Evolutionary conservation across 1,140 invertebrate genomes (phyloP), one percentile per base, ranked within the genome.

Genomic region (Zophobas atratus): DNA sequence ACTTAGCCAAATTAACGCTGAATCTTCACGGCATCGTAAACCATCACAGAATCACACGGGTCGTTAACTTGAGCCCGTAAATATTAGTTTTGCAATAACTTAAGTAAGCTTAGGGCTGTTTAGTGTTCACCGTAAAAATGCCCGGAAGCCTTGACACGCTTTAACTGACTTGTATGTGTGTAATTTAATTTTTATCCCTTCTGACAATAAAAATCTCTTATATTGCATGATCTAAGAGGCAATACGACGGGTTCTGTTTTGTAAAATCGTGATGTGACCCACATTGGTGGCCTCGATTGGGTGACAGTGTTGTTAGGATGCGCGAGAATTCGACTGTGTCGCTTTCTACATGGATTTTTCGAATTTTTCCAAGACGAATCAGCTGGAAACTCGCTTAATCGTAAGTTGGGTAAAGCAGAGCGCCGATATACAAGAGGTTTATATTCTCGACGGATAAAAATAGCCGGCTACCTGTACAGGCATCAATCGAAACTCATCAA

Each of bases 251-350:
- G 49, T 51, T 51, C 20, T 51, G 49, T 51, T 20, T 51, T 51
- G n/a, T 51, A 20, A 2, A 51, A 51, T 51, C 43, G 3, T 8
- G 3, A 4, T 8, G 49, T 20, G 49, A 51, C 49, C 49, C n/a
- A 51, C 4, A 51, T 51, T 20, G 49, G 4, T 51, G 49, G 49
- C 49, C 49, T 51, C 49, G 49, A 51, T 51, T 20, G 49, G n/a
- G 49, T 51, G 49, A 51, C 49, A 51, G 49, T 20, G 6, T 46
- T 46, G 3, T 46, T 46, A 3, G 43, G 49, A 51, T 51, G 49
- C n/a, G 49, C n/a, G 49, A 51, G 49, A 51, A 51, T 51, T 51
- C n/a, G 49, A 51, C 49, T 51, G 4, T 51, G 49, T 51, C 49
- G 49, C 49, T 51, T 51, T 51, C 49, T 51, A 51, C 49, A 51